These are phyloP conservation scores for Urocitellus parryii DNA, from an alignment of 2,113 vertebrate genomes.

Conservation along the genomic window DNA sequence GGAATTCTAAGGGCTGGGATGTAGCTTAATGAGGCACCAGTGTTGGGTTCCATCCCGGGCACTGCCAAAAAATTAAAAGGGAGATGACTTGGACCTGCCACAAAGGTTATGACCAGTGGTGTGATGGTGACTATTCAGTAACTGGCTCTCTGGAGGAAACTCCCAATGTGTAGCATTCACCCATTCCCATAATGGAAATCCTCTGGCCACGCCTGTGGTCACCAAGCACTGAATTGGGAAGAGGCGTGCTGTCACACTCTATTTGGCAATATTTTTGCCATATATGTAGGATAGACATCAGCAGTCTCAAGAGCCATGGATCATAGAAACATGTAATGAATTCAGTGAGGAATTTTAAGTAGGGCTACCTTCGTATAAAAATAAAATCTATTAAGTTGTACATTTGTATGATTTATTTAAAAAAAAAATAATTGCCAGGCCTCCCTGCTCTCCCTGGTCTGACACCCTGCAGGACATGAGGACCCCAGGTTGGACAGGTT, in stretches of 20 bases:
- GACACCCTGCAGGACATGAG: neutral
- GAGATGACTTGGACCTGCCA: neutral
- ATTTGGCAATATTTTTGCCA: neutral
- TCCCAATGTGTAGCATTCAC: too few species aligned
- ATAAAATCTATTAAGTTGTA: neutral
- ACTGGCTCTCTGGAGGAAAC: neutral
- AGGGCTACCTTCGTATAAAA: constrained; percentile 14
- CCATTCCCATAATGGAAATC: too few species aligned
- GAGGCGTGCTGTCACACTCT: neutral
- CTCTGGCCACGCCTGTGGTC: neutral
- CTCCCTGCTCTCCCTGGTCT: neutral
- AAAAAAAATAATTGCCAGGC: neutral
- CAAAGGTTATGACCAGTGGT: neutral
- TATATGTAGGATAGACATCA: neutral
- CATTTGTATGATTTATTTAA: neutral
- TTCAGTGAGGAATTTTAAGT: constrained; percentile 1
- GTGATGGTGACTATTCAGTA: neutral
- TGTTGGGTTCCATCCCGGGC: neutral
- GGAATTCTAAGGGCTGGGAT: neutral
- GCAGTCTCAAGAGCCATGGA: neutral
- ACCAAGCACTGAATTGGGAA: neutral
- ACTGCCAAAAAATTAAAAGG: neutral
- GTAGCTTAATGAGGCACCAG: too few species aligned
- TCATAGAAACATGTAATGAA: neutral
- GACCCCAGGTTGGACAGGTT: neutral